Evolutionary conservation across 2,797 vertebrate species (phyloP).

Genomic region (Scomberomorus guttatus): DNA sequence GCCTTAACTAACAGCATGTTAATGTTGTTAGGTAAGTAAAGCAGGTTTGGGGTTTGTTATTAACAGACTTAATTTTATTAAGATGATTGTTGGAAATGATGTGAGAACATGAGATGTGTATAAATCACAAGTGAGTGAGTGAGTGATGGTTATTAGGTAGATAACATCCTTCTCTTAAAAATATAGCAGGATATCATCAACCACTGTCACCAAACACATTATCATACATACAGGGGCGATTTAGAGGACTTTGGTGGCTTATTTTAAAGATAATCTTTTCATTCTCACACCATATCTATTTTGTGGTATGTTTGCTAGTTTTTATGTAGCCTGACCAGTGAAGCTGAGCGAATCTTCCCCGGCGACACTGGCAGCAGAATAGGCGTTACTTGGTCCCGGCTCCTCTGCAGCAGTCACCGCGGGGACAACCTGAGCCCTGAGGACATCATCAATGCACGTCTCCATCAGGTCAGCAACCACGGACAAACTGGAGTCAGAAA

Average conservation of each 20-base stretch:
- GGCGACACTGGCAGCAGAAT: slow-evolving; percentile 39
- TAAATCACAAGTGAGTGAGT: background rate
- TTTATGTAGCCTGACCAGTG: slow-evolving; percentile 73
- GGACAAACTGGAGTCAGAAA: slow-evolving; percentile 83
- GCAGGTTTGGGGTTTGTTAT: background rate
- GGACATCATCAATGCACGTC: slow-evolving; percentile 86
- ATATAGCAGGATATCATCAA: no score
- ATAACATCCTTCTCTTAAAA: no score
- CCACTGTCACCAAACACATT: background rate
- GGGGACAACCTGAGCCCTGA: slow-evolving; percentile 70
- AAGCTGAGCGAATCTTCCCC: slow-evolving; percentile 75
- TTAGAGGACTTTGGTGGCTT: background rate
- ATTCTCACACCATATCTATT: no score
- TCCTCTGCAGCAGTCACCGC: slow-evolving; percentile 78
- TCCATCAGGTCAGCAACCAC: slow-evolving; percentile 88
- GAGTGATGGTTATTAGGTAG: background rate
- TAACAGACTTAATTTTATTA: background rate
- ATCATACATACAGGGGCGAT: background rate
- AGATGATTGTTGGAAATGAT: no score
- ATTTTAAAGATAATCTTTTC: background rate
- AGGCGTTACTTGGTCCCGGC: slow-evolving; percentile 59
- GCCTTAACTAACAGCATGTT: background rate
- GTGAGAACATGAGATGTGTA: background rate
- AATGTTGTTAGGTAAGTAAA: no score
- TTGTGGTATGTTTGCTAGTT: background rate